A percentile compares a stretch with the other conserved stretches of the same genome.
Evolutionary conservation across 2,797 vertebrate species (phyloP).

Genomic region (Tiaroga cobitis): DNA sequence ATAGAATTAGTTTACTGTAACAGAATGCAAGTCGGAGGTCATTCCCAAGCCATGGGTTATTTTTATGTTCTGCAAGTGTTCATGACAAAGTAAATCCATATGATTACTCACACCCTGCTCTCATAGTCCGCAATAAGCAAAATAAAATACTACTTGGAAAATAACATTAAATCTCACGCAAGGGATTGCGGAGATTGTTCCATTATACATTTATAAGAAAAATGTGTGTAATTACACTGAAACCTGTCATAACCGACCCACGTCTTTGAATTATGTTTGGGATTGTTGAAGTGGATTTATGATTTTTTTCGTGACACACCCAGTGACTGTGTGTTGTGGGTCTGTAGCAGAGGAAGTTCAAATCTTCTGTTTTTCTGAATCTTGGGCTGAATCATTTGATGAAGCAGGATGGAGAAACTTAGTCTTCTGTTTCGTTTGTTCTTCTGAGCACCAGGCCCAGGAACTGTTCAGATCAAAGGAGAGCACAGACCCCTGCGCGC

Average conservation of each 20-base stretch:
- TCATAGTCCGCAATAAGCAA: conserved; percentile 49
- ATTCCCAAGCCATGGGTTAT: conserved; percentile 29
- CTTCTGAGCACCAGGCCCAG: conserved; percentile 28
- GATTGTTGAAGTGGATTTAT: conserved; percentile 52
- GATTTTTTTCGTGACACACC: conserved; percentile 55
- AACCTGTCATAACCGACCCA: conserved; percentile 61
- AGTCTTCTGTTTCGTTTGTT: conserved; percentile 41
- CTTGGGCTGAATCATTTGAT: conserved; percentile 61
- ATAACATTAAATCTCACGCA: conserved; percentile 43
- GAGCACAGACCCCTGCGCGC: neutral
- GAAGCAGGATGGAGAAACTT: conserved; percentile 62
- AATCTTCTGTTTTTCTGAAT: conserved; percentile 52
- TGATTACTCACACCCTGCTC: conserved; percentile 55
- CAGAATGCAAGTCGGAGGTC: conserved; percentile 32
- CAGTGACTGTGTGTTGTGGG: conserved; percentile 46
- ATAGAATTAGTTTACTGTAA: conserved; percentile 21
- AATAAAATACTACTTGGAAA: conserved; percentile 52
- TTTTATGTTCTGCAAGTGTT: conserved; percentile 23
- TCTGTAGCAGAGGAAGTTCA: conserved; percentile 28
- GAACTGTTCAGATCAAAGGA: conserved; percentile 57
- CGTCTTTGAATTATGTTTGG: conserved; percentile 58
- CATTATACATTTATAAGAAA: conserved; percentile 54
- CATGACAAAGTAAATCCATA: conserved; percentile 57
- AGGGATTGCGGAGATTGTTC: conserved; percentile 54
- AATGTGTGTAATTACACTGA: conserved; percentile 57